These are phyloP conservation scores for Apteryx mantelli DNA, from an alignment of 2,113 vertebrate species.

Conservation along the genomic window DNA sequence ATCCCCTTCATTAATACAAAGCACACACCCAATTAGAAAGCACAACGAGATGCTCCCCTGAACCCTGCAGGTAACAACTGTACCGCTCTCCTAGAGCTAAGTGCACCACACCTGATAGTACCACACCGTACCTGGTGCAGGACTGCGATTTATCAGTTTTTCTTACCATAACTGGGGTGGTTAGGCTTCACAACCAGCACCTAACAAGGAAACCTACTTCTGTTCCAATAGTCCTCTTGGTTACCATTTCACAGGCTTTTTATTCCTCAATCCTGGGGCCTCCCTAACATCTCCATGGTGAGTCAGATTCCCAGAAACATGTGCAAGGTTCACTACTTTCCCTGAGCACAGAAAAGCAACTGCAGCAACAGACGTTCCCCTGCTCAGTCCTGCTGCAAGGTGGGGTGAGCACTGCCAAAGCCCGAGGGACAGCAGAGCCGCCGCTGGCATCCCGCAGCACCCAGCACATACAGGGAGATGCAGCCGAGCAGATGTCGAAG, in stretches of 20 bases:
- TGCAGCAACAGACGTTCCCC: neutral
- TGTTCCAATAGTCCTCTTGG: neutral
- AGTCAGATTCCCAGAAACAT: neutral
- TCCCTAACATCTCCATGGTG: neutral
- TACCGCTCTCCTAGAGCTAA: neutral
- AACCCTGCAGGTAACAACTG: neutral
- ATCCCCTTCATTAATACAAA: neutral
- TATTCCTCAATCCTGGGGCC: neutral
- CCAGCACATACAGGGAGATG: no score
- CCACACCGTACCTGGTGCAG: neutral
- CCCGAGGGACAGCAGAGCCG: no score
- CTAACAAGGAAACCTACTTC: neutral
- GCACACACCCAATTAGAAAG: neutral
- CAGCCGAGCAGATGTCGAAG: no score
- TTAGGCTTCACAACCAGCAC: neutral
- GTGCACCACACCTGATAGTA: neutral
- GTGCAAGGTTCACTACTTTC: neutral
- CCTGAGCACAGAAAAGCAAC: neutral
- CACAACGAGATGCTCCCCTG: neutral
- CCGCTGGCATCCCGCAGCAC: no score
- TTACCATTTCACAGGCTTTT: neutral
- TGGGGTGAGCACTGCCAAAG: no score
- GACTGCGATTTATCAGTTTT: neutral
- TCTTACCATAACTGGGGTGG: neutral
- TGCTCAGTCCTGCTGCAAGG: neutral